A percentile compares a stretch with the other conserved stretches of the same genome.
These are phyloP conservation scores for Lophius americanus DNA, from an alignment of 2,797 vertebrate species.

Conservation along the genomic window DNA sequence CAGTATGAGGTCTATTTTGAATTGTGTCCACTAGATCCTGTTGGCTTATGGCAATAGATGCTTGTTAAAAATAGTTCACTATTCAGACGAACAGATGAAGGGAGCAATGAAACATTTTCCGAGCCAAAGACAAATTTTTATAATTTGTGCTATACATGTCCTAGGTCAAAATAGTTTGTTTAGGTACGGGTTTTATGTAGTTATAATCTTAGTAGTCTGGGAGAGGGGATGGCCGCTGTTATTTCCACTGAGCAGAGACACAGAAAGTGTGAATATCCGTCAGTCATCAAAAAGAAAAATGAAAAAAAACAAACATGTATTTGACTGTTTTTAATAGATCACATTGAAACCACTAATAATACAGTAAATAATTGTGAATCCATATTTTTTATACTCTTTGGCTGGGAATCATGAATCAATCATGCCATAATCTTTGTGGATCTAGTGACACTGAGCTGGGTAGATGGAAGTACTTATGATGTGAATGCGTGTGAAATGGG, in stretches of 20 bases:
- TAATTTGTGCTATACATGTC: not conserved
- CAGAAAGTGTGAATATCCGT: not conserved
- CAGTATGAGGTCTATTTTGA: constrained; percentile 48
- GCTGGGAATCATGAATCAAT: too few species aligned
- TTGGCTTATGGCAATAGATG: constrained; percentile 36
- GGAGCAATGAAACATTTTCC: constrained; percentile 1
- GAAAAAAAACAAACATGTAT: not conserved
- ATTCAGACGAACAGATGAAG: not conserved
- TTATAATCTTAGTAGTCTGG: not conserved
- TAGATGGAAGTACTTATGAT: constrained; percentile 36
- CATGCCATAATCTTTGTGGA: constrained; percentile 37
- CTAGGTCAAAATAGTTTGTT: not conserved
- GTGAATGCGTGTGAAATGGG: constrained; percentile 52
- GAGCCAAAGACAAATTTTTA: not conserved
- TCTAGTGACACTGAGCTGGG: constrained; percentile 39
- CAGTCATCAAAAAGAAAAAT: not conserved
- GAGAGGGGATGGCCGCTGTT: not conserved
- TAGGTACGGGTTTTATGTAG: not conserved
- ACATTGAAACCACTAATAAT: not conserved
- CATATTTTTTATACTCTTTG: not conserved
- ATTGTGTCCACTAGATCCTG: constrained; percentile 48
- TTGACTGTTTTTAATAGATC: not conserved
- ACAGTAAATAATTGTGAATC: constrained; percentile 1
- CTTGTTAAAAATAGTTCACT: not conserved
- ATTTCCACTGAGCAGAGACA: not conserved